These are phyloP conservation scores for Drosophila prosaltans DNA, from an alignment of 1,140 invertebrate species.

Conservation along the genomic window DNA sequence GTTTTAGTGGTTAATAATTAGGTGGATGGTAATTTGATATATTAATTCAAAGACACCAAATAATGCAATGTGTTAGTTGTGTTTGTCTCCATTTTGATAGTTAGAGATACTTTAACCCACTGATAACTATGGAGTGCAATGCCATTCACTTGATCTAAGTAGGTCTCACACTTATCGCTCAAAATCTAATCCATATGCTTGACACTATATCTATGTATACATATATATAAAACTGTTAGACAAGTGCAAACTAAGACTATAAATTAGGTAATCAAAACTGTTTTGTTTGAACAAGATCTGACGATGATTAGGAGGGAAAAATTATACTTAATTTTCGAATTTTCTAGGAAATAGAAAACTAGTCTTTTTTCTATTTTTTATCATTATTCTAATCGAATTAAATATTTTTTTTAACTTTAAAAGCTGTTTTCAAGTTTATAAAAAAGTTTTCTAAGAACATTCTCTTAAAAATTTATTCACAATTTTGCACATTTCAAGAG, in stretches of 20 bases:
- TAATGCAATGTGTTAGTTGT: background rate
- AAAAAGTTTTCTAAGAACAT: too few relatives aligned
- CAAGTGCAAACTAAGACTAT: slow-evolving; percentile 1
- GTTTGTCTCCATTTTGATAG: background rate
- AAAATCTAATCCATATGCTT: slow-evolving; percentile 1
- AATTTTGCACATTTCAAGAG: too few relatives aligned
- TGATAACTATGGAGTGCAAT: background rate
- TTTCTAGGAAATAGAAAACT: too few relatives aligned
- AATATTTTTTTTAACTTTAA: too few relatives aligned
- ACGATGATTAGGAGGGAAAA: too few relatives aligned
- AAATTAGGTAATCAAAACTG: background rate
- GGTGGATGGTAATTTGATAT: background rate
- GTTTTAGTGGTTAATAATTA: background rate
- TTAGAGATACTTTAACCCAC: background rate
- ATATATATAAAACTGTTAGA: background rate
- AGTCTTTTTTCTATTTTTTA: too few relatives aligned
- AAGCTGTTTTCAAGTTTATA: too few relatives aligned
- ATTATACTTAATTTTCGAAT: too few relatives aligned
- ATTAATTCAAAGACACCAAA: background rate
- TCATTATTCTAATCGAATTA: too few relatives aligned
- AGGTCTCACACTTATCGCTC: slow-evolving; percentile 14
- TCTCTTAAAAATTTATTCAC: too few relatives aligned
- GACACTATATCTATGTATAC: background rate
- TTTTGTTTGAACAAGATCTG: too few relatives aligned
- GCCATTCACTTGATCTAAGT: slow-evolving; percentile 10